These are phyloP conservation scores for Crematogaster levior DNA, from an alignment of 2,888 invertebrate species.

Conservation along the genomic window DNA sequence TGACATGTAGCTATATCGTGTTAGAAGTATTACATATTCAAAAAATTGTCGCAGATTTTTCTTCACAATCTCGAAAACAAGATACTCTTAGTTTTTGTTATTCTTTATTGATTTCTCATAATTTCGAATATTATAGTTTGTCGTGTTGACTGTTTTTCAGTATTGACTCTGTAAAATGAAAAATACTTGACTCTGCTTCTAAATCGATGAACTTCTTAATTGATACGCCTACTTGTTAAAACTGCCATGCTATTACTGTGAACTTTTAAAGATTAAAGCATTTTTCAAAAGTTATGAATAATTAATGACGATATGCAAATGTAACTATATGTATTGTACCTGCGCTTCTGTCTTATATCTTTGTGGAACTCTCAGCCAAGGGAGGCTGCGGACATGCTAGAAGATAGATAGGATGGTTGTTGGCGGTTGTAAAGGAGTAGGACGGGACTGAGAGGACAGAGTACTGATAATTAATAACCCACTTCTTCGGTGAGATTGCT, in stretches of 20 bases:
- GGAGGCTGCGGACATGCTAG: conserved; percentile 44
- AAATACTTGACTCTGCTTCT: neutral
- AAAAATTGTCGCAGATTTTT: conserved; percentile 4
- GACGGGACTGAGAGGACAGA: conserved; percentile 53
- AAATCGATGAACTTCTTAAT: neutral
- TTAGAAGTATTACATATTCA: neutral
- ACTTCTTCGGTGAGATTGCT: conserved; percentile 74
- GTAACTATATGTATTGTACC: conserved; percentile 20
- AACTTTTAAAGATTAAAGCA: neutral
- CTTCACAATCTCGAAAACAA: neutral
- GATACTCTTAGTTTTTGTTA: neutral
- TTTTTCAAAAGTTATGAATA: conserved; percentile 11
- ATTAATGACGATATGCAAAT: conserved; percentile 35
- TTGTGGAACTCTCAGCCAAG: conserved; percentile 14
- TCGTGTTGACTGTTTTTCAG: neutral
- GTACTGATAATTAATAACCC: conserved; percentile 80
- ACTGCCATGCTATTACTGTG: neutral
- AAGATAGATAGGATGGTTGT: conserved; percentile 48
- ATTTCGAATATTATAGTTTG: neutral
- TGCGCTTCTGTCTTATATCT: conserved; percentile 28
- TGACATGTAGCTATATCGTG: neutral
- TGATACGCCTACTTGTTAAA: neutral
- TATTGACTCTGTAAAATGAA: neutral
- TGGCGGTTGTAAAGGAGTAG: conserved; percentile 33
- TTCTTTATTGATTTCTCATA: neutral